Evolutionary conservation across 2,888 invertebrate genomes (phyloP).

Genomic region (Amphipoea oculea): DNA sequence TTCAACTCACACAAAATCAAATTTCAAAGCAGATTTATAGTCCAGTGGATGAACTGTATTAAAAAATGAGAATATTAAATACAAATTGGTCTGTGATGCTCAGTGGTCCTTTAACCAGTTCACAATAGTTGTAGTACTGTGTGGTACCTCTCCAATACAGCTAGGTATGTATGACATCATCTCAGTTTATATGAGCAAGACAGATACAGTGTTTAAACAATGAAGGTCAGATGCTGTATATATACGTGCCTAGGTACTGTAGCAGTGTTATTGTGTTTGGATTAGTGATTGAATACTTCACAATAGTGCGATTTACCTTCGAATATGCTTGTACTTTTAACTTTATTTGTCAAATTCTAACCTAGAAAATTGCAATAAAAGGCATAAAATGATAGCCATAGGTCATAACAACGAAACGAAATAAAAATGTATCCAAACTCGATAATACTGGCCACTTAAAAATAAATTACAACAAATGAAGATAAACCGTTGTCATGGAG

Average conservation of each 20-base stretch:
- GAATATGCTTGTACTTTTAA: conserved; percentile 80
- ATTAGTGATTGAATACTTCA: conserved; percentile 50
- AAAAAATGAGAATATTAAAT: conserved; percentile 50
- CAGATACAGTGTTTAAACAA: conserved; percentile 64
- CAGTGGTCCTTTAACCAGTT: conserved; percentile 1
- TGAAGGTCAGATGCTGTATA: conserved; percentile 70
- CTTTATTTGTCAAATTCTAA: conserved; percentile 80
- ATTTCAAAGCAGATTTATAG: conserved; percentile 50
- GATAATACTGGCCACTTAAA: conserved; percentile 56
- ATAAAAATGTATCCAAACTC: conserved; percentile 22
- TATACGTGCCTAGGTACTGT: conserved; percentile 12
- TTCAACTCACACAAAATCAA: conserved; percentile 60
- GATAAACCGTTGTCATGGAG: conserved; percentile 76
- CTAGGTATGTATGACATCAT: conserved; percentile 76
- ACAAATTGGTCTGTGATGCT: conserved; percentile 22
- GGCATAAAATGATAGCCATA: conserved; percentile 29
- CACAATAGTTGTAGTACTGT: conserved; percentile 4
- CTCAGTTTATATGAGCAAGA: conserved; percentile 70
- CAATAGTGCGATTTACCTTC: conserved; percentile 72
- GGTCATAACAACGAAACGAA: conserved; percentile 20
- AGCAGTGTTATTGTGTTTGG: conserved; percentile 47
- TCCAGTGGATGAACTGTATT: conserved; percentile 53
- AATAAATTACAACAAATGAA: conserved; percentile 69
- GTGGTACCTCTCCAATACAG: neutral
- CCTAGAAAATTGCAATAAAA: conserved; percentile 71